Conservation (phyloP, 2,113 vertebrate species). For the Varanus salvator region DNA sequence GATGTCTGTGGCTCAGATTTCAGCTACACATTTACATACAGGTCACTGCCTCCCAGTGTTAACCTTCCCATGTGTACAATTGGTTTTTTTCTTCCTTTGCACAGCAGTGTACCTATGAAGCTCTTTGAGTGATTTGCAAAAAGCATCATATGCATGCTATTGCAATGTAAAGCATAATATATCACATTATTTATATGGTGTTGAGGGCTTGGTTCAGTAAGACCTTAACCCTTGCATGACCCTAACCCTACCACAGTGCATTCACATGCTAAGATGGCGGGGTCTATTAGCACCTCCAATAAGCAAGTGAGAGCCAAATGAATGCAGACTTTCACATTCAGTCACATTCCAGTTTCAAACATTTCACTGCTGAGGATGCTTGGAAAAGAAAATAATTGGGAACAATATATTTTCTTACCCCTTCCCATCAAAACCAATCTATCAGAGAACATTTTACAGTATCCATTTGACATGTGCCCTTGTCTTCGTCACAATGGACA, state of each 20-base stretch:
- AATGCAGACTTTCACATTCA: not conserved
- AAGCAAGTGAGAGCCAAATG: rapidly evolving
- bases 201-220: not conserved
- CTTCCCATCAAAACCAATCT: not conserved
- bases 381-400: conserved; percentile 20
- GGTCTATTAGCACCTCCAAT: not conserved
- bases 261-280: not conserved
- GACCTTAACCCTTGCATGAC: not conserved
- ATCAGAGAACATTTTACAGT: conserved; percentile 1
- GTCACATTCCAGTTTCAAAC: not conserved
- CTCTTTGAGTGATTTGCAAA: not conserved
- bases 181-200: not conserved
- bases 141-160: not conserved
- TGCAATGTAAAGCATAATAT: not conserved
- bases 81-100: not conserved
- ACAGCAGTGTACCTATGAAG: not conserved
- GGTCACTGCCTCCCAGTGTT: not conserved
- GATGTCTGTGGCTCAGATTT: not conserved
- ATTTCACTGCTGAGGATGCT: conserved; percentile 7
- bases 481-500: not conserved
- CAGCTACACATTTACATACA: not conserved
- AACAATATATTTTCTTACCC: not conserved
- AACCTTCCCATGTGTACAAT: not conserved
- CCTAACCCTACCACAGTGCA: not conserved
- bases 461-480: rapidly evolving